Percentiles rank a stretch among this genome's conserved stretches.
Evolutionary conservation across 2,888 invertebrate genomes (phyloP).

Genomic region (Torymus aiolomorphi): DNA sequence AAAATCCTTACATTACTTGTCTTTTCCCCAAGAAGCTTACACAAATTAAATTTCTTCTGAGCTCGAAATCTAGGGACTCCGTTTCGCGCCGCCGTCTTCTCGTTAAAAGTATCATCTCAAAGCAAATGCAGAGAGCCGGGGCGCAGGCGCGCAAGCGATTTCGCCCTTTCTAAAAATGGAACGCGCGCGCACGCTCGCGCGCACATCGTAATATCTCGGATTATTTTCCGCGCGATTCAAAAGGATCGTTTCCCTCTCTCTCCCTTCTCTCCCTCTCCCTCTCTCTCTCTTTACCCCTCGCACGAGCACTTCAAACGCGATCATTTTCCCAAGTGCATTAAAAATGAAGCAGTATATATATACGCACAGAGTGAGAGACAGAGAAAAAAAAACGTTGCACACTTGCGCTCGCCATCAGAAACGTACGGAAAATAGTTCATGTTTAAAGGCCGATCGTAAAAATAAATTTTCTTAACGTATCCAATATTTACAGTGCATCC

Average conservation of each 20-base stretch:
- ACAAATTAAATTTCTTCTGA: neutral
- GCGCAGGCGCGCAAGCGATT: no score
- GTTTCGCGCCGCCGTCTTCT: no score
- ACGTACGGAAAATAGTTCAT: slow-evolving; percentile 48
- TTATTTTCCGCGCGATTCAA: no score
- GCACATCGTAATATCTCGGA: no score
- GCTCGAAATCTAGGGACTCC: no score
- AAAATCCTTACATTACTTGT: neutral
- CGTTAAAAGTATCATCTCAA: no score
- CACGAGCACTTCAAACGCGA: neutral
- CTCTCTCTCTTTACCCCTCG: no score
- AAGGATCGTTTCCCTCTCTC: no score
- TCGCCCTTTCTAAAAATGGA: no score
- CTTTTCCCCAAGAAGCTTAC: neutral
- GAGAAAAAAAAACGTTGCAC: slow-evolving; percentile 16
- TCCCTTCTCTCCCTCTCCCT: no score
- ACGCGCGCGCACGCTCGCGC: no score
- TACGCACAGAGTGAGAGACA: neutral
- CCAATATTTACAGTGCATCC: slow-evolving; percentile 52
- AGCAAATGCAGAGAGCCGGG: no score
- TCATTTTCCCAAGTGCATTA: neutral
- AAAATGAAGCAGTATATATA: neutral
- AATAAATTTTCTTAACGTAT: slow-evolving; percentile 54
- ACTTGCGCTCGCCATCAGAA: slow-evolving; percentile 4
- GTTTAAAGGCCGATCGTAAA: slow-evolving; percentile 34